phyloP scores from a whole-genome alignment of 2,113 vertebrate genomes.

The Buteo buteo region DNA sequence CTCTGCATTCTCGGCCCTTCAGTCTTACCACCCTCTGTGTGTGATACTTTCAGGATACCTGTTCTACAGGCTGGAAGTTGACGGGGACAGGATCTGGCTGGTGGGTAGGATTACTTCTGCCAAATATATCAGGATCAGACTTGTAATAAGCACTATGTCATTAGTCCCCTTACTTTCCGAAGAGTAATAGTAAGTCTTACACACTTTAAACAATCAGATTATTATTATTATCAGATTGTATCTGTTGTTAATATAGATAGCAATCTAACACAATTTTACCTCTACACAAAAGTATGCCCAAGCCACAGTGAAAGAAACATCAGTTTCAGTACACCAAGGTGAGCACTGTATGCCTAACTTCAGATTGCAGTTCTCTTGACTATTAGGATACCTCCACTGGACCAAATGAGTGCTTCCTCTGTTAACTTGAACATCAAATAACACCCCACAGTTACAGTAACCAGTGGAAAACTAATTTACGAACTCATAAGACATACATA shows the following conservation, averaged over 20 bases:
- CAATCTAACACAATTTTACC: neutral
- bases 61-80: neutral
- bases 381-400: neutral
- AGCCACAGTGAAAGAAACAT: neutral
- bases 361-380: neutral
- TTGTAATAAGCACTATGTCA: neutral
- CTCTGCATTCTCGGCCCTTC: neutral
- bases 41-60: neutral
- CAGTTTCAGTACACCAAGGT: neutral
- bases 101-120: neutral
- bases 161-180: neutral
- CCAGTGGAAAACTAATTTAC: neutral
- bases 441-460: neutral
- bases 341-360: neutral
- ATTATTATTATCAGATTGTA: neutral
- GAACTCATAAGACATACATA: neutral
- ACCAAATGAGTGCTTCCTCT: neutral
- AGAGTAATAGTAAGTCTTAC: neutral
- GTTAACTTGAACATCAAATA: slow-evolving; percentile 22
- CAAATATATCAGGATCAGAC: neutral
- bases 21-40: neutral
- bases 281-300: neutral
- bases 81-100: neutral
- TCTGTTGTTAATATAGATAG: neutral
- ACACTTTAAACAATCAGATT: neutral